Evolutionary conservation across 2,113 vertebrate genomes (phyloP).

Genomic region (Melospiza melodia): DNA sequence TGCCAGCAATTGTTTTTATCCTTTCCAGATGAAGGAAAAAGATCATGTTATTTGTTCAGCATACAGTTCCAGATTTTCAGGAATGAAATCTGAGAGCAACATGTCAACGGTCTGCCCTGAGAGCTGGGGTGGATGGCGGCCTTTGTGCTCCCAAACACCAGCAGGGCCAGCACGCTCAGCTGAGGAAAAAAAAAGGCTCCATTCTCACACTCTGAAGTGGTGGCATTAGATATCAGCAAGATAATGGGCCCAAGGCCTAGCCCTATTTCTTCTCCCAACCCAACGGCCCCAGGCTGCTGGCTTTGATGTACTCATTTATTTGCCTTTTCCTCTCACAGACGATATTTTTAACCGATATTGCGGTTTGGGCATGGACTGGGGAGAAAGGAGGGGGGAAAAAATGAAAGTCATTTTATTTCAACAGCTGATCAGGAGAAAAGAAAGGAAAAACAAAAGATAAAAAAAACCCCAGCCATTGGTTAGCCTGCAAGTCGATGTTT

Average conservation of each 20-base stretch:
- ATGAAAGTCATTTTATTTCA: not conserved
- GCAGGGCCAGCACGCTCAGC: slow-evolving; percentile 59
- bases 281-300: slow-evolving; percentile 63
- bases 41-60: slow-evolving; percentile 73
- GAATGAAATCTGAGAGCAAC: slow-evolving; percentile 76
- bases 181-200: slow-evolving; percentile 58
- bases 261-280: slow-evolving; percentile 61
- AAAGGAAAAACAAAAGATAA: not conserved
- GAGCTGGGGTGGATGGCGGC: slow-evolving; percentile 67
- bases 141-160: slow-evolving; percentile 79
- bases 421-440: not conserved
- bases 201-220: slow-evolving; percentile 73
- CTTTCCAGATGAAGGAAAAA: slow-evolving; percentile 72
- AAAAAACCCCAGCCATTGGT: not conserved
- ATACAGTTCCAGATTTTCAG: slow-evolving; percentile 78
- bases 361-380: not conserved
- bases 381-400: not conserved
- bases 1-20: slow-evolving; percentile 73
- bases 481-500: not conserved
- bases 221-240: slow-evolving; percentile 76
- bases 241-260: slow-evolving; percentile 69
- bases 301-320: slow-evolving; percentile 73
- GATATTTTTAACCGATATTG: slow-evolving; percentile 68
- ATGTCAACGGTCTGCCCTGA: slow-evolving; percentile 69
- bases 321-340: slow-evolving; percentile 59